Base-by-base conservation (phyloP, 2,113 vertebrate genomes). In the Macrotis lagotis region DNA sequence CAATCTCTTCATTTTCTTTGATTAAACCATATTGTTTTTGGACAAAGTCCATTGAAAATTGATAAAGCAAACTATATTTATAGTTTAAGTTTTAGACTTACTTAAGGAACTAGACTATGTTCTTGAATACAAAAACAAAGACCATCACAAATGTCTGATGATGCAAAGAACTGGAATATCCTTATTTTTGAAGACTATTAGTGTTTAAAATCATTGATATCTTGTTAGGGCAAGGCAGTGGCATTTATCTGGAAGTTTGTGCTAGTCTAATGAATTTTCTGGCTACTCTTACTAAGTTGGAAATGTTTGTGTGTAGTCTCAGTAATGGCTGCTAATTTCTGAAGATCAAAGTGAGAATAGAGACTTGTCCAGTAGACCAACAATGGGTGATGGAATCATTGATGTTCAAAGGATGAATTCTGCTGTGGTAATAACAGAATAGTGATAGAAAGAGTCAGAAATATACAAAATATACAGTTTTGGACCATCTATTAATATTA, bases 1-100 rank as follows among this genome's bases (percentile, higher is more conserved):
- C 90, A 96, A 53, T 92, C 94, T 94, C 49, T 93, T 83, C 94
- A n/a, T 95, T 97, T 97, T 96, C 94, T 96, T 90, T 95, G 51
- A 96, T 96, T 55, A 91, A 47, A 96, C 96, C 94, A 95, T 96
- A 96, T 97, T 96, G 96, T 48, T 91, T 94, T 96, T 97, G 95
- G 92, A 74, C 92, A 91, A 96, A 96, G 48, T 91, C 19, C 50
- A 94, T 88, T 96, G 31, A 91, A 96, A 0, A 90, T 26, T 90
- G 94, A 96, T 88, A 94, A 94, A 90, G 59, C 92, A 97, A 94
- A 96, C 48, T 94, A 92, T 95, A 98, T 95, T 89, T 96, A 96
- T 31, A 95, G 95, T 44, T 94, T 89, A 53, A 96, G 93, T 91
- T 96, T 96, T 92, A 74, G 96, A 88, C 28, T 96, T 96, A 97